Evolutionary conservation across 2,888 invertebrate genomes (phyloP), one percentile per base, ranked within the genome.

Genomic region (Drosophila melanocephala): DNA sequence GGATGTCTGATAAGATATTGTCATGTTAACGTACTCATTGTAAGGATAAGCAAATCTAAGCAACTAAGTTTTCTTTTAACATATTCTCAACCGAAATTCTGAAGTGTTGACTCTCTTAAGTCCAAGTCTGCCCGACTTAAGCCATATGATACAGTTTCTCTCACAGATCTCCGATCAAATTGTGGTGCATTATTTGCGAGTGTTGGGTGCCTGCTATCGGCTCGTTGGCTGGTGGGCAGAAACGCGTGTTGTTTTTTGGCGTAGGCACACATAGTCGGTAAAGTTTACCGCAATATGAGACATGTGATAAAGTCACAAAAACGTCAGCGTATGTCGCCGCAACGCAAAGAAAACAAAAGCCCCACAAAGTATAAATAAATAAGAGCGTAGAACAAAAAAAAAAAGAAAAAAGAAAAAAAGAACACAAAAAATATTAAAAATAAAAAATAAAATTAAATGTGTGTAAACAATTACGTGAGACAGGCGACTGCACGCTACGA

Each of bases 261-360:
- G 30, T 16, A n/a, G 30, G 51, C 73, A 83, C 71, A 72, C 71
- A 64, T 47, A 62, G 53, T 62, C 59, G 69, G 71, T 57, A 53
- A 62, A 82, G 78, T 90, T 90, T 83, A 76, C 88, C 90, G 88
- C 88, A 88, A 86, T 86, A 75, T 86, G 83, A 88, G 86, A 75
- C 91, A 89, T 87, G 88, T 87, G 88, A 88, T 91, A 90, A 91
- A 91, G 88, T 88, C 88, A 90, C 89, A 90, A 84, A 88, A 90
- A 86, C 77, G 88, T 90, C 88, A 90, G 68, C 72, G 55, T 66
- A 53, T 73, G 75, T 85, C 83, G 82, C 72, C 90, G 89, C 89
- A 90, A 44, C 67, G 87, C 84, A 89, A 76, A 59, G 87, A 89
- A 91, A 90, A 87, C 89, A 90, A 90, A 89, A 87, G 79, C 84